These are phyloP conservation scores for Isurus oxyrinchus DNA, from an alignment of 2,113 vertebrate species.

Conservation along the genomic window DNA sequence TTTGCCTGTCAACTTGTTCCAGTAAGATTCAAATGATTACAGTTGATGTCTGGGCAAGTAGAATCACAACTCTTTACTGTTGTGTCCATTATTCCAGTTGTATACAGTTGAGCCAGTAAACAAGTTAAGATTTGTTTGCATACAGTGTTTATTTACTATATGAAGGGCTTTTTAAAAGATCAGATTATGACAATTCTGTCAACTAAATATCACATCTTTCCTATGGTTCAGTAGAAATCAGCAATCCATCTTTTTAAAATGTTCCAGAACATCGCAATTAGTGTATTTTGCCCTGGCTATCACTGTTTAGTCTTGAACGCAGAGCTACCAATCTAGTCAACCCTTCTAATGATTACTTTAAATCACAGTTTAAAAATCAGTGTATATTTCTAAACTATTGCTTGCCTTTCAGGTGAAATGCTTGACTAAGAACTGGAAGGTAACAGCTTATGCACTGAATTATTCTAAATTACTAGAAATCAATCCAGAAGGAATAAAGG, in stretches of 20 bases:
- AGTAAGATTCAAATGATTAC: too few species aligned
- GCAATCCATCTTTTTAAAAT: background rate
- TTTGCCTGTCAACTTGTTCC: too few species aligned
- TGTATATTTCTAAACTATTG: background rate
- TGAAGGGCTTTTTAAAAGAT: background rate
- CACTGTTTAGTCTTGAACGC: background rate
- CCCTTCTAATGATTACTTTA: too few species aligned
- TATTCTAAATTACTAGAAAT: constrained; percentile 64
- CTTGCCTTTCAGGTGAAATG: constrained; percentile 59
- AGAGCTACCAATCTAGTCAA: background rate
- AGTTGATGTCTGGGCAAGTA: too few species aligned
- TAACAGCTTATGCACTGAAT: constrained; percentile 56
- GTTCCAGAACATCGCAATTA: background rate
- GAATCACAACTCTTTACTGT: too few species aligned
- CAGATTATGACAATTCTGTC: background rate
- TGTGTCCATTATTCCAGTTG: too few species aligned
- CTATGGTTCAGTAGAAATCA: background rate
- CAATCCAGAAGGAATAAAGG: constrained; percentile 67
- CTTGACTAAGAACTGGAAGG: constrained; percentile 64
- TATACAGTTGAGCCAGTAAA: too few species aligned
- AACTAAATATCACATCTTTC: background rate
- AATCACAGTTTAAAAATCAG: background rate
- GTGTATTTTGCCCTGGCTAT: background rate
- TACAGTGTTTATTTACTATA: background rate
- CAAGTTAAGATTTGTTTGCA: too few species aligned